Evolutionary conservation across 1,140 invertebrate species (phyloP), one percentile per base, ranked within the genome.

Genomic region (Atopsyche davidsoni): DNA sequence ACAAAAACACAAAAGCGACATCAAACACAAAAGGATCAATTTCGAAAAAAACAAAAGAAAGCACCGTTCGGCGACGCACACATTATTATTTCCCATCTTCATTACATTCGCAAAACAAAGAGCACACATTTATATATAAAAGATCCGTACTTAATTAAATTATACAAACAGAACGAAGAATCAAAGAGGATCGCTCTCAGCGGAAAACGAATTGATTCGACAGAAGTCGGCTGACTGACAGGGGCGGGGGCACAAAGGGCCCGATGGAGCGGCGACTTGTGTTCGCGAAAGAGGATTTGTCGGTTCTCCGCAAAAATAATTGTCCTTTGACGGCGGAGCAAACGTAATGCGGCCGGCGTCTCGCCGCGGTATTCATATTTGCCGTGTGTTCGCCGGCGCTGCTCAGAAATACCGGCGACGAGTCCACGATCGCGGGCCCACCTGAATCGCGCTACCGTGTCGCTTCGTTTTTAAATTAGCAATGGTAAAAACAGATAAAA

Each of bases 251-350:
- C 39, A 47, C 31, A 55, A 50, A 55, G 40, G 38, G 14, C 34
- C 40, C 46, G 42, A 50, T 46, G 35, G 42, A 48, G 47, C 47
- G 46, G 49, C 47, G 40, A 47, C 46, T 23, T 31, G 46, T 55
- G 45, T 45, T 50, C 28, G 47, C 38, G 34, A 47, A 34, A 47
- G 47, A 40, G 47, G 46, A 45, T 55, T 55, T 46, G 41, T 50
- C 36, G 46, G 41, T 46, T 50, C 50, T 24, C 46, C 19, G 42
- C 10, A 35, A 46, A 55, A 54, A 49, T 49, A 54, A 54, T 54
- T 55, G 53, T 54, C 53, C 53, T 55, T 55, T 55, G 53, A 50
- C 50, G n/a, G n/a, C 25, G n/a, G 7, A 7, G n/a, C 7, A 28
- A 7, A 28, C 25, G 7, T 7, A 7, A 28, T n/a, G 7, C n/a